Conservation (phyloP, 2,113 vertebrate genomes). For the Nothoprocta pentlandii region DNA sequence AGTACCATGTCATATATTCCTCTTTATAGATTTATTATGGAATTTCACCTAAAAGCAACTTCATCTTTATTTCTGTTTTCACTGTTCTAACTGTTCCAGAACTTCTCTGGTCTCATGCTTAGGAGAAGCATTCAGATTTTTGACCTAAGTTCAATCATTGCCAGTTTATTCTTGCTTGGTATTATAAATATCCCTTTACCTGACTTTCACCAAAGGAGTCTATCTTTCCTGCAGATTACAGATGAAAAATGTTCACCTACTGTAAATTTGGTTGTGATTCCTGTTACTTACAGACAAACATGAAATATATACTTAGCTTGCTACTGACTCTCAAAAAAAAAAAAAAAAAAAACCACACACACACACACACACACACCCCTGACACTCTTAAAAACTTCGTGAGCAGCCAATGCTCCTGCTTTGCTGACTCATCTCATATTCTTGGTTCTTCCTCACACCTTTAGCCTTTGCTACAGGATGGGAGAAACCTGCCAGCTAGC, state of each 20-base stretch:
- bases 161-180: background rate
- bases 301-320: background rate
- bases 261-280: background rate
- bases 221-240: background rate
- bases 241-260: background rate
- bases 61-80: background rate
- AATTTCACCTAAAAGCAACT: background rate
- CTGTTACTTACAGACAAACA: background rate
- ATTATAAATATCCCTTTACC: background rate
- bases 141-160: background rate
- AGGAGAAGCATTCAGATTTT: background rate
- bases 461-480: too few species aligned
- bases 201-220: background rate
- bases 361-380: background rate
- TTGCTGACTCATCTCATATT: background rate
- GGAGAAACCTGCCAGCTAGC: too few species aligned
- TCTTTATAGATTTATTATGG: background rate
- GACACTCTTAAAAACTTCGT: background rate
- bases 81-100: background rate
- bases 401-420: background rate
- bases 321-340: background rate
- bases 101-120: background rate
- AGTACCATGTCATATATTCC: background rate
- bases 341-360: too few species aligned
- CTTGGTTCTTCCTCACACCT: background rate